Conservation (phyloP, 2,888 invertebrate genomes). For the Dryocosmus kuriphilus region DNA sequence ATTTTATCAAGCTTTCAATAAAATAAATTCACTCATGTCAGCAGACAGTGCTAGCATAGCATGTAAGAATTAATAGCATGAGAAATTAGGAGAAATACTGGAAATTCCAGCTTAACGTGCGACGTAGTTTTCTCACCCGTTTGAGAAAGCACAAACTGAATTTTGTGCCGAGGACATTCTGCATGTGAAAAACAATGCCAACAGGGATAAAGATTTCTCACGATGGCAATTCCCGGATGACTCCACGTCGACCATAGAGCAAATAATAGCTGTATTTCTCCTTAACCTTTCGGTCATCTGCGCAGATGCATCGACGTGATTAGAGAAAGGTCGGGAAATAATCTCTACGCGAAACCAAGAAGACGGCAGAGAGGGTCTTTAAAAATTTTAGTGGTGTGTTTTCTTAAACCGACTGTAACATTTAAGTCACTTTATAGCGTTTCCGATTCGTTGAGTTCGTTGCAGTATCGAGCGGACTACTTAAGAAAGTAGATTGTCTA, state of each 20-base stretch:
- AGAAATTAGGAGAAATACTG: neutral
- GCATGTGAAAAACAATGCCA: conserved; percentile 43
- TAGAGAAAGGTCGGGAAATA: conserved; percentile 40
- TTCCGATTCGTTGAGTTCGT: neutral
- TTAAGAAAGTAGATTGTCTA: conserved; percentile 1
- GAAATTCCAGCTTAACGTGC: neutral
- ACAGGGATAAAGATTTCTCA: conserved; percentile 49
- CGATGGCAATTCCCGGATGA: conserved; percentile 45
- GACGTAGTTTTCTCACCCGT: too few species aligned
- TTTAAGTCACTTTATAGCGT: neutral
- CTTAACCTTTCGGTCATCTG: conserved; percentile 44
- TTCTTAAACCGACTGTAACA: neutral
- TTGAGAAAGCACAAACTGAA: neutral
- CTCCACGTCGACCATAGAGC: conserved; percentile 34
- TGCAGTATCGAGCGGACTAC: neutral
- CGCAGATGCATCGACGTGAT: conserved; percentile 39
- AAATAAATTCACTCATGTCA: neutral
- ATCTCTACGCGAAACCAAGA: conserved; percentile 6
- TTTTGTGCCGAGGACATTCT: conserved; percentile 42
- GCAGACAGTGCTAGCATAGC: too few species aligned
- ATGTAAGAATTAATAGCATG: neutral
- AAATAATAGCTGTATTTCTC: conserved; percentile 46
- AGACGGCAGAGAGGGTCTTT: neutral
- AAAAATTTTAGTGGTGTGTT: conserved; percentile 4
- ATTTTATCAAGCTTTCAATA: neutral